Conservation (phyloP, 2,888 invertebrate species). For the Hoplodrina blanda region DNA sequence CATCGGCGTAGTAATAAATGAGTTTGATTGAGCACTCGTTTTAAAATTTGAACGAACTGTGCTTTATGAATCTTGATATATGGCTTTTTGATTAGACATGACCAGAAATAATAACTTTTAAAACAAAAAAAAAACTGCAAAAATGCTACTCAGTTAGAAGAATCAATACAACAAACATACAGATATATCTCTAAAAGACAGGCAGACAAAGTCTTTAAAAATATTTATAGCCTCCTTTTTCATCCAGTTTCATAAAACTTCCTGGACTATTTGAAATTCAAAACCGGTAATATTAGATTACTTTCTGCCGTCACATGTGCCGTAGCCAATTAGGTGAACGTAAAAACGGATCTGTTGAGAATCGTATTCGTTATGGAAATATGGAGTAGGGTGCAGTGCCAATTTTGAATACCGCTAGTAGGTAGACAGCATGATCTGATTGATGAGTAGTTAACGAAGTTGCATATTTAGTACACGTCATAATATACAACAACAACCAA, state of each 20-base stretch:
- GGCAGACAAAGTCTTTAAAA: neutral
- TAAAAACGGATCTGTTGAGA: conserved; percentile 11
- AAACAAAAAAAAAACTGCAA: neutral
- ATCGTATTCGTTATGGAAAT: conserved; percentile 34
- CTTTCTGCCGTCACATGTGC: conserved; percentile 17
- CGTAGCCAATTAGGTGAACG: conserved; percentile 22
- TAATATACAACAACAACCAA: too few species aligned
- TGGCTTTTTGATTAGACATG: neutral
- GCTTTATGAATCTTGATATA: neutral
- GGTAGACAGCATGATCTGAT: neutral
- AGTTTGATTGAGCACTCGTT: neutral
- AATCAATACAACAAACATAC: neutral
- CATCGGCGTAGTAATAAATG: conserved; percentile 1
- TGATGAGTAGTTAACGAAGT: neutral
- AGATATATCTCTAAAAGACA: neutral
- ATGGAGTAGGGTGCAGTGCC: neutral
- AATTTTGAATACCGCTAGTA: neutral
- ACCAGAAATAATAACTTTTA: neutral
- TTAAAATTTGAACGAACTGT: neutral
- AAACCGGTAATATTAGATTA: conserved; percentile 29
- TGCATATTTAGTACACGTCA: too few species aligned
- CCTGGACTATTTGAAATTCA: conserved; percentile 7
- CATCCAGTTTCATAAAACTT: neutral
- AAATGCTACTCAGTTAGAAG: neutral
- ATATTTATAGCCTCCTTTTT: neutral